Conservation (phyloP, 2,113 vertebrate species). For the Romanogobio albipinnatus region DNA sequence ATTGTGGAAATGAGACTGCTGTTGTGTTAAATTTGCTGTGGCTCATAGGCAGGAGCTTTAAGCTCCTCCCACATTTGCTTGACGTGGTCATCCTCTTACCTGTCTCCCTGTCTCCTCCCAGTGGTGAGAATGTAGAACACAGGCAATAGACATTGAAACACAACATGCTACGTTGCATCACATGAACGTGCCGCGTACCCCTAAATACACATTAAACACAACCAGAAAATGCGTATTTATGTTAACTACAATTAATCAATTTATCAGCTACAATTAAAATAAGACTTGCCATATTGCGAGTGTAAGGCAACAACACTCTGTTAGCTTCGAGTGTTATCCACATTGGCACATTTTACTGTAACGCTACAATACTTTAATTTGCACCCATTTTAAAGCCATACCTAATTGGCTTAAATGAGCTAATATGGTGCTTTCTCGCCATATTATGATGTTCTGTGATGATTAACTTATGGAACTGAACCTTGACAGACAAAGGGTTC, state of each 20-base stretch:
- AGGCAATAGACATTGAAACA: constrained; percentile 49
- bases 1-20: constrained; percentile 61
- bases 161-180: constrained; percentile 18
- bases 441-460: neutral
- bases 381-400: constrained; percentile 35
- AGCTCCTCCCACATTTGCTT: constrained; percentile 34
- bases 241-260: neutral
- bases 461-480: constrained; percentile 16
- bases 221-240: constrained; percentile 56
- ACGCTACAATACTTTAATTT: constrained; percentile 35
- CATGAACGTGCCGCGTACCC: constrained; percentile 35
- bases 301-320: constrained; percentile 11
- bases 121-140: constrained; percentile 69
- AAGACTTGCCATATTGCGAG: neutral
- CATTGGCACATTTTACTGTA: neutral
- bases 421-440: constrained; percentile 22
- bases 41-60: constrained; percentile 66
- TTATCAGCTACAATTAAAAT: constrained; percentile 19
- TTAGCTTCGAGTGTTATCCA: neutral
- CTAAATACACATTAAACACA: constrained; percentile 63
- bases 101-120: constrained; percentile 66
- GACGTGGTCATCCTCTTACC: constrained; percentile 47
- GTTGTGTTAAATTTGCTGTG: constrained; percentile 73
- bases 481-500: constrained; percentile 28
- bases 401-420: constrained; percentile 14